Percentiles rank a stretch among this genome's conserved stretches.
Conservation (phyloP, 2,888 invertebrate species). For the Ferrisia virgata region DNA sequence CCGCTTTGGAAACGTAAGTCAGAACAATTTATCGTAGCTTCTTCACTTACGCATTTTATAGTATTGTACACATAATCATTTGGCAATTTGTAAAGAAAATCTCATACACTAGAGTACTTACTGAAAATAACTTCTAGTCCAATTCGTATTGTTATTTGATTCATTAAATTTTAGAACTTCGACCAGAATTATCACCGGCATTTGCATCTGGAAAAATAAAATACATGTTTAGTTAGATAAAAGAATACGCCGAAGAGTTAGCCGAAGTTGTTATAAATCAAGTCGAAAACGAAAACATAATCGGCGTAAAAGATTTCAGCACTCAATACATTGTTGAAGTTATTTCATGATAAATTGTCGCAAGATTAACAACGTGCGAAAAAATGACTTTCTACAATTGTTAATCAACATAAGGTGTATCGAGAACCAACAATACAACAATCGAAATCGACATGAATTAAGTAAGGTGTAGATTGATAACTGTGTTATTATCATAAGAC, state of each 20-base stretch:
- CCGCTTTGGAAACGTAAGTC: constrained; percentile 17
- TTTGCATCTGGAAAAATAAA: constrained; percentile 60
- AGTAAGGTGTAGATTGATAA: no score
- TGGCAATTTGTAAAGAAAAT: no score
- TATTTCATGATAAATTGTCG: constrained; percentile 50
- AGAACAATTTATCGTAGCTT: no score
- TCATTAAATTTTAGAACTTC: constrained; percentile 50
- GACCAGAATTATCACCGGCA: constrained; percentile 58
- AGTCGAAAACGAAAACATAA: background rate
- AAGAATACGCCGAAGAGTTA: constrained; percentile 53
- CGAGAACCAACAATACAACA: background rate
- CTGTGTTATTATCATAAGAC: no score
- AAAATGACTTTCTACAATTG: constrained; percentile 50
- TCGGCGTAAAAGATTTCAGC: background rate
- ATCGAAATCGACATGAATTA: background rate
- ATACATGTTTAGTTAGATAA: constrained; percentile 56
- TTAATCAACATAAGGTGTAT: constrained; percentile 33
- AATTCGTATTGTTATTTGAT: background rate
- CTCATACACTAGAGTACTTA: no score
- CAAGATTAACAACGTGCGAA: constrained; percentile 48
- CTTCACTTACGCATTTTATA: no score
- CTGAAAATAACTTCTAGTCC: no score
- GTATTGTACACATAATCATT: no score
- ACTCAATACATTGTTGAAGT: background rate
- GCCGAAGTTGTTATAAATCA: background rate